Conservation (phyloP, 2,888 invertebrate genomes). For the Noctua fimbriata region DNA sequence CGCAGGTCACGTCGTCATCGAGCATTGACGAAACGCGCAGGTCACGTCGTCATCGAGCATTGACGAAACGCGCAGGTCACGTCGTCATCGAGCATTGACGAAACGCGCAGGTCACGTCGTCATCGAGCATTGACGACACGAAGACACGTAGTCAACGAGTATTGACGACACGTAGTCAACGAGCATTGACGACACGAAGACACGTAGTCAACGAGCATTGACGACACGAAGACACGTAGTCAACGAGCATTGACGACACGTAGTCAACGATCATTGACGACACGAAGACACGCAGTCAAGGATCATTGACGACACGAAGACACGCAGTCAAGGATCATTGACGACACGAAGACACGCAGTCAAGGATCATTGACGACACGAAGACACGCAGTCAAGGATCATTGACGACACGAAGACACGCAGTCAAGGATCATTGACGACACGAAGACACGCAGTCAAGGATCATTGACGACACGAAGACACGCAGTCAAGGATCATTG, state of each 20-base stretch:
- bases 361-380: too few relatives aligned
- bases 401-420: constrained; percentile 42
- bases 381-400: constrained; percentile 26
- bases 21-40: constrained; percentile 38
- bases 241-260: constrained; percentile 43
- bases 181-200: constrained; percentile 47
- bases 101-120: constrained; percentile 19
- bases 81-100: constrained; percentile 44
- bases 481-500: constrained; percentile 34
- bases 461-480: constrained; percentile 47
- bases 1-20: constrained; percentile 21
- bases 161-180: constrained; percentile 40
- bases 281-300: constrained; percentile 20
- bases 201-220: constrained; percentile 34
- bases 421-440: constrained; percentile 39
- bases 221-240: constrained; percentile 24
- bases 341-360: constrained; percentile 39
- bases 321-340: constrained; percentile 44
- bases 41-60: constrained; percentile 38
- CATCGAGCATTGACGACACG: constrained; percentile 45
- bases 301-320: constrained; percentile 42
- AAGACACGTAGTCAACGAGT: constrained; percentile 31
- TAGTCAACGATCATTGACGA: constrained; percentile 31
- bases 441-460: constrained; percentile 35
- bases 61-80: constrained; percentile 32